phyloP scores from a whole-genome alignment of 2,797 vertebrate species.

The Trichosurus vulpecula region DNA sequence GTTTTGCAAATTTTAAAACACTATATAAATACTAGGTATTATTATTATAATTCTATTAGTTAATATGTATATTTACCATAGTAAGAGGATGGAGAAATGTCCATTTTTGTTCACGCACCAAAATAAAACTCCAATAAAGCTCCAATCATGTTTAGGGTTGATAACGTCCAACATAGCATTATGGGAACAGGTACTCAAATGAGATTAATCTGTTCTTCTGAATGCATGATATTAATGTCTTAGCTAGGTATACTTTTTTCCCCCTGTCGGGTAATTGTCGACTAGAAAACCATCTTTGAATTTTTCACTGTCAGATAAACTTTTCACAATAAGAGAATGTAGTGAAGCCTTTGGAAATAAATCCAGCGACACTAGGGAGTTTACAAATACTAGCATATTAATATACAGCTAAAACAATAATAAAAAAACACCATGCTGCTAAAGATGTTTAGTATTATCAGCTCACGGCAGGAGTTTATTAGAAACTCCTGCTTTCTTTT shows the following conservation, averaged over 20 bases:
- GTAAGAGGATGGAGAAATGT: not conserved
- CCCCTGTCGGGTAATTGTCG: constrained; percentile 69
- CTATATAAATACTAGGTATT: not conserved
- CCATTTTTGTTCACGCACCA: not conserved
- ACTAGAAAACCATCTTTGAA: constrained; percentile 71
- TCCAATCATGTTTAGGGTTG: not conserved
- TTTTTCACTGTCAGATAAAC: constrained; percentile 81
- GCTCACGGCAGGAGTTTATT: constrained; percentile 90
- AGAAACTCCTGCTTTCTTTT: constrained; percentile 92
- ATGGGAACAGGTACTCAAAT: constrained; percentile 58
- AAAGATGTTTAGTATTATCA: constrained; percentile 90
- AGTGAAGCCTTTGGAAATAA: constrained; percentile 86
- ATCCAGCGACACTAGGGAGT: constrained; percentile 88
- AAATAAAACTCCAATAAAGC: constrained; percentile 44
- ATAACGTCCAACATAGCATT: constrained; percentile 27
- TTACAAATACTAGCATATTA: constrained; percentile 92
- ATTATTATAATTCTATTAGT: not conserved
- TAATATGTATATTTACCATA: not conserved
- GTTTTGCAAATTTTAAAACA: not conserved
- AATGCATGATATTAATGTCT: constrained; percentile 63
- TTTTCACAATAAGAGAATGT: constrained; percentile 83
- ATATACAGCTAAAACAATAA: constrained; percentile 92
- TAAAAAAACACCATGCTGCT: constrained; percentile 90
- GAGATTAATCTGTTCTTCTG: constrained; percentile 71
- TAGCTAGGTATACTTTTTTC: constrained; percentile 72